phyloP scores from a whole-genome alignment of 2,113 vertebrate species.

The Chiloscyllium plagiosum region DNA sequence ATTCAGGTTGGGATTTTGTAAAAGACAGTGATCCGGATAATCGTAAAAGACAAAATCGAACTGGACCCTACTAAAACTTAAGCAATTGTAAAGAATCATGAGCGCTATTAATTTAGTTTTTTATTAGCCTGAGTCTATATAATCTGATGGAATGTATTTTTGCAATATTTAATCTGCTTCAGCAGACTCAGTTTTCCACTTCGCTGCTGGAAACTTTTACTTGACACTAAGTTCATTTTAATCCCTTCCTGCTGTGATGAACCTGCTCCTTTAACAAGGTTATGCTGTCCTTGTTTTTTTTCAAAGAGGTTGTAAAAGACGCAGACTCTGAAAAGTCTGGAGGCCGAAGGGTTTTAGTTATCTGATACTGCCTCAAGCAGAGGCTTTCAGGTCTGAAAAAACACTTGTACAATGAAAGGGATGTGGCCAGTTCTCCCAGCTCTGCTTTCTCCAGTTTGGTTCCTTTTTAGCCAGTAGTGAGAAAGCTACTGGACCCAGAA shows the following conservation, averaged over 20 bases:
- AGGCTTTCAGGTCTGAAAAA: too few relatives aligned
- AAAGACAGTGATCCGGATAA: background rate
- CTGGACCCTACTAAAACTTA: background rate
- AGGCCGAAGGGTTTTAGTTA: too few relatives aligned
- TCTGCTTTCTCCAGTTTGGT: too few relatives aligned
- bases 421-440: too few relatives aligned
- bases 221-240: background rate
- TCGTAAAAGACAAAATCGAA: background rate
- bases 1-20: background rate
- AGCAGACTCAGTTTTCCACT: background rate
- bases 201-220: background rate
- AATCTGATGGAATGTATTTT: background rate
- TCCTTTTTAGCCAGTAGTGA: too few relatives aligned
- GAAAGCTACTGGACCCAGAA: too few relatives aligned
- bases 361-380: too few relatives aligned
- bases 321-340: too few relatives aligned
- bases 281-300: too few relatives aligned
- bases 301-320: too few relatives aligned
- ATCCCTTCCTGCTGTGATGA: background rate
- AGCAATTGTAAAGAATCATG: background rate
- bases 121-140: background rate
- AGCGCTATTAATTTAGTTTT: background rate
- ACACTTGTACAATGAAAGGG: too few relatives aligned
- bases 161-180: background rate
- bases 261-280: too few relatives aligned